Conservation (phyloP, 2,113 vertebrate genomes). For the Colaptes auratus region DNA sequence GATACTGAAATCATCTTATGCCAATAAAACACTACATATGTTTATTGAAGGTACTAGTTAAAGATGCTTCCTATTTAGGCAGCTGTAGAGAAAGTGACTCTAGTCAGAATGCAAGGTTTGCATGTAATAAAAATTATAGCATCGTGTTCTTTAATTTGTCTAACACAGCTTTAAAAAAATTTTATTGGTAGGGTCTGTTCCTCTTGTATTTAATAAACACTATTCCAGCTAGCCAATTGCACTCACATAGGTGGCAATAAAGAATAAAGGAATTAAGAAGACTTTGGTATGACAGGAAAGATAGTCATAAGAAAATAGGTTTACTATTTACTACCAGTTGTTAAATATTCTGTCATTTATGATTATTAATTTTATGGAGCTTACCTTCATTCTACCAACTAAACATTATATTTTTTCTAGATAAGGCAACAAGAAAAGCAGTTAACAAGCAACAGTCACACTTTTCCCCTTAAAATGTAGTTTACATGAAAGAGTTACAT, state of each 20-base stretch:
- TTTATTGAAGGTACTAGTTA: not conserved
- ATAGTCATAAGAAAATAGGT: not conserved
- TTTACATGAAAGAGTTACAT: not conserved
- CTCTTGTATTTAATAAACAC: not conserved
- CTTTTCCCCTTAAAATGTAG: not conserved
- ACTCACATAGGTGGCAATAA: not conserved
- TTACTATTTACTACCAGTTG: slow-evolving; percentile 23
- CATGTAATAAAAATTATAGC: not conserved
- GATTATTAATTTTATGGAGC: not conserved
- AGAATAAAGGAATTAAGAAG: not conserved
- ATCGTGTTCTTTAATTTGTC: not conserved
- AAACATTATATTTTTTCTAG: slow-evolving; percentile 1
- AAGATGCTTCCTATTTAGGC: not conserved
- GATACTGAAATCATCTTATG: not conserved
- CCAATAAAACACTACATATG: not conserved
- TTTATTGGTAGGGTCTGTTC: not conserved
- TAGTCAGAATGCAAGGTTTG: not conserved
- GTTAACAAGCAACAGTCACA: not conserved
- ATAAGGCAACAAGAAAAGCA: not conserved
- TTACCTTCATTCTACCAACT: not conserved
- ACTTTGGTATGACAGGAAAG: not conserved
- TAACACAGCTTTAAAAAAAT: not conserved
- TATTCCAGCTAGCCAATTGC: not conserved
- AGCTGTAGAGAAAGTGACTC: not conserved
- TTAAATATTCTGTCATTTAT: slow-evolving; percentile 58